Base-by-base conservation (phyloP, 2,113 vertebrate genomes). In the Phrynocephalus versicolor region DNA sequence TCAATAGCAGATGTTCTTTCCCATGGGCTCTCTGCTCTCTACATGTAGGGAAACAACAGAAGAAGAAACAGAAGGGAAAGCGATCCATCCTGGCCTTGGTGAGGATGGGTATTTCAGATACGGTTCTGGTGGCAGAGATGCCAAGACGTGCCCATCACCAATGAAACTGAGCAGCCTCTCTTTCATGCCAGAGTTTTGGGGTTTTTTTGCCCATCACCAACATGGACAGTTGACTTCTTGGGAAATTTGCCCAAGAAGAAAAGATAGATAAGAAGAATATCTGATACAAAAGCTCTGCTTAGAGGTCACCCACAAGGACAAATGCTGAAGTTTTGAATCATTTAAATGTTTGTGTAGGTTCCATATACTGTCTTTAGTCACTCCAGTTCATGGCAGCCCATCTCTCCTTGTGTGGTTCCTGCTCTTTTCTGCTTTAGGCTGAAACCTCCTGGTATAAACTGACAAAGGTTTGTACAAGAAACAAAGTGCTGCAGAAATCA, bases 361-460 rank as follows among this genome's bases (percentile, higher is more conserved):
- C 83, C 19, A 18, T 71, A 60, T 1, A 8, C 0, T 15, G 27
- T n/a, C 23, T 88, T 70, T 80, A 37, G 35, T 30, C 10, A 37
- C 60, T 74, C 55, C 25, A 77, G 27, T 21, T 25, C 80, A 75
- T 41, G 35, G 74, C n/a, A 76, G n/a, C 23, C 30, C 35, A 10
- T 6, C 9, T 60, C 64, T 81, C 13, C 60, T 39, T 86, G 51
- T 60, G 30, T 8, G 72, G 19, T n/a, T 64, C 21, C 81, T 77
- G 64, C 33, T 75, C 30, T 79, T 84, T 78, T 67, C 87, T 82
- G 35, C 60, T 85, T 62, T 2, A 85, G 41, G 71, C 82, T 84
- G 85, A 86, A 90, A 55, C 18, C 10, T 79, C 51, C 16, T 13
- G 51, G 57, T 55, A 69, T 77, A 81, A 93, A 85, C 83, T 84